Base-by-base conservation (phyloP, 2,888 invertebrate species). In the Quadroppia sp. region DNA sequence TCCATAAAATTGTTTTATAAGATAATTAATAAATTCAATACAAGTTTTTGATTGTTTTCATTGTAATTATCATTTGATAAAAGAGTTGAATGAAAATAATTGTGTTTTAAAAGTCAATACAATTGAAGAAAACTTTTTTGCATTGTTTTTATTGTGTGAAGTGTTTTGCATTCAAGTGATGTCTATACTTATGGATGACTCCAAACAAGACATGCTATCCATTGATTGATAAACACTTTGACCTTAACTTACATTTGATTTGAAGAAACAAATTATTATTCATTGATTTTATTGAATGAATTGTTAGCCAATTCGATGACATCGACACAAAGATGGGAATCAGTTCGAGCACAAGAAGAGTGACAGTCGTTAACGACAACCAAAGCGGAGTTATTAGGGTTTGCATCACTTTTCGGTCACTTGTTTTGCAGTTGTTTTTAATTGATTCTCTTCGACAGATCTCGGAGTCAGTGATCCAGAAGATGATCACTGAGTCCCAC, bases 351-450 rank as follows among this genome's bases (percentile, higher is more conserved):
- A 76, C 74, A 23, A 70, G 78, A 17, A 67, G 76, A 71, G 76
- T 78, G n/a, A 77, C 77, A 25, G 72, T 78, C 42, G 76, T 74
- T 6, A 77, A 77, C 69, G 78, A 78, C 70, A 77, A 77, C 74
- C 50, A 59, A 28, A 30, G 11, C 6, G 61, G 61, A 30, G 74
- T 71, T 23, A 48, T 71, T 48, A 23, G 50, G 48, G 71, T 71
- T 28, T 50, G 45, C 11, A 40, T 53, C 25, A n/a, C 11, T n/a
- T 28, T 30, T 42, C 56, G 23, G 17, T 25, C 30, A 9, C 23
- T 20, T 36, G 36, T 36, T 36, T 36, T 36, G 2, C 28, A 13
- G 40, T 59, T 13, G 2, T 23, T 1, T 30, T 56, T 20, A 28
- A 36, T 9, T 36, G 17, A 20, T 74, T 71, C 73, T 75, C 30